Evolutionary conservation across 2,113 vertebrate genomes (phyloP).

Genomic region (Corydoras sp.): DNA sequence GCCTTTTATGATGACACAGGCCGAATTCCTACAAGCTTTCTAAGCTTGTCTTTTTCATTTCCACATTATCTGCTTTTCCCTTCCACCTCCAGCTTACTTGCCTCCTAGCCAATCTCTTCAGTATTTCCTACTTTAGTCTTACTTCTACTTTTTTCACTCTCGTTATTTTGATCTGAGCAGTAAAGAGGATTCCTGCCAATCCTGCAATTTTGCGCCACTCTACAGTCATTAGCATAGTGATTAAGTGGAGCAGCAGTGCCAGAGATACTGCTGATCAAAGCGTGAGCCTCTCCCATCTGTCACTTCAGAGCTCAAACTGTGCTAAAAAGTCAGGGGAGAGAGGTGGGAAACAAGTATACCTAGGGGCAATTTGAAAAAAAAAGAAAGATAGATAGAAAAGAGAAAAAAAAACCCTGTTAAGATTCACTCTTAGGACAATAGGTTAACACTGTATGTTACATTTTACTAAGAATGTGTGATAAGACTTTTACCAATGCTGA

Average conservation of each 20-base stretch:
- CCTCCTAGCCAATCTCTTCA: constrained; percentile 28
- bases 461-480: background rate
- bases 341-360: background rate
- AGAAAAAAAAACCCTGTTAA: background rate
- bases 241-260: constrained; percentile 38
- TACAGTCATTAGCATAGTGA: constrained; percentile 43
- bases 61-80: constrained; percentile 20
- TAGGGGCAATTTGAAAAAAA: background rate
- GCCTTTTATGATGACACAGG: constrained; percentile 37
- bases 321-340: constrained; percentile 17
- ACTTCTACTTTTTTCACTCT: constrained; percentile 21
- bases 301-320: constrained; percentile 33
- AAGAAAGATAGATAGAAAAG: background rate
- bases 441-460: too few species aligned
- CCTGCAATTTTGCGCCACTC: constrained; percentile 33
- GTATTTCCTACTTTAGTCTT: background rate
- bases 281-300: constrained; percentile 21
- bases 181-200: constrained; percentile 40
- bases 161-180: constrained; percentile 38
- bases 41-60: constrained; percentile 38
- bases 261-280: constrained; percentile 44
- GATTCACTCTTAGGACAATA: background rate
- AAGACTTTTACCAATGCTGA: constrained; percentile 71
- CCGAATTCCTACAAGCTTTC: constrained; percentile 30
- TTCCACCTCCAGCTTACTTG: constrained; percentile 22